Conservation (phyloP, 2,113 vertebrate species). For the Rhinopomastus cyanomelas region DNA sequence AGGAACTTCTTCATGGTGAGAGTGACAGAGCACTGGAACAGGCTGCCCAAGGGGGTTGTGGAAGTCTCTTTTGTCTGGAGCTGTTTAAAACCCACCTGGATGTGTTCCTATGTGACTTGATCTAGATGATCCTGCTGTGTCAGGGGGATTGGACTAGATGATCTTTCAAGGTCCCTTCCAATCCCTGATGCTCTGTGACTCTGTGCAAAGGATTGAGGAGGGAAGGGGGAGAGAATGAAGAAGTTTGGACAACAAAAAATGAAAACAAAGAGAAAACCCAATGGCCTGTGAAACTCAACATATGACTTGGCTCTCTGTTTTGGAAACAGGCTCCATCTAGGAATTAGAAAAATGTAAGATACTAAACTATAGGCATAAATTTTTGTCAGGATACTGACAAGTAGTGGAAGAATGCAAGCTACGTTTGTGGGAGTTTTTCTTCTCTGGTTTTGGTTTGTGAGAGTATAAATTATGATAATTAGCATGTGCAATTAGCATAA, state of each 20-base stretch:
- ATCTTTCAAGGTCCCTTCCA: too few relatives aligned
- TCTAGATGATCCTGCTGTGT: too few relatives aligned
- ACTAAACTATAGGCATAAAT: conserved; percentile 20
- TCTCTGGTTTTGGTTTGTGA: neutral
- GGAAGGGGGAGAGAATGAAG: neutral
- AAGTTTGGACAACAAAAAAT: accelerated
- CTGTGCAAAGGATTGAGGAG: neutral
- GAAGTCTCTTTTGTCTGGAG: too few relatives aligned
- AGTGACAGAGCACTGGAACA: too few relatives aligned
- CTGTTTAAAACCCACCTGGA: too few relatives aligned
- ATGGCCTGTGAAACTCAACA: neutral
- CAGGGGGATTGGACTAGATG: too few relatives aligned
- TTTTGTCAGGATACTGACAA: neutral
- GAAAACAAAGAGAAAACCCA: neutral
- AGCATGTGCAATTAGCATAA: neutral
- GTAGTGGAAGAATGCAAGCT: neutral
- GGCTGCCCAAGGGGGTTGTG: too few relatives aligned
- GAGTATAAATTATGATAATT: conserved; percentile 4
- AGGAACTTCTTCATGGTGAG: too few relatives aligned
- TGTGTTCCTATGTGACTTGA: too few relatives aligned
- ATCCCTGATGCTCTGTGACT: too few relatives aligned
- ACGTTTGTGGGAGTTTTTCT: neutral
- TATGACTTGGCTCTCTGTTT: neutral
- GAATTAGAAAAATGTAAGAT: neutral
- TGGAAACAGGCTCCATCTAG: neutral